Conservation (phyloP, 2,888 invertebrate genomes). For the Drosophila seclusa region DNA sequence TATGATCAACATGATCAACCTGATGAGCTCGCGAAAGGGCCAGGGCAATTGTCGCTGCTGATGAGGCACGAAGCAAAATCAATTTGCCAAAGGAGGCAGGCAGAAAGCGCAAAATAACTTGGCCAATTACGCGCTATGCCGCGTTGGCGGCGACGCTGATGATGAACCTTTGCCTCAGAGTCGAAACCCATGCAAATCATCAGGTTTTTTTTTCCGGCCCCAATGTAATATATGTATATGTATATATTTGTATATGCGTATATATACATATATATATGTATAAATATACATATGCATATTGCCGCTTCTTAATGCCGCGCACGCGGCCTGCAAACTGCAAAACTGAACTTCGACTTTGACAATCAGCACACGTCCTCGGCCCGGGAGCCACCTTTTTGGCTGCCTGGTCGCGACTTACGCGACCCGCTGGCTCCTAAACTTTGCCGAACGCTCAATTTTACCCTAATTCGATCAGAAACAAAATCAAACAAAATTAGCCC, state of each 20-base stretch:
- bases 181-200: conserved; percentile 59
- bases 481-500: conserved; percentile 77
- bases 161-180: conserved; percentile 6
- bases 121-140: conserved; percentile 59
- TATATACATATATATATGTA: neutral
- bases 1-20: conserved; percentile 46
- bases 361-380: conserved; percentile 58
- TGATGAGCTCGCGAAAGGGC: conserved; percentile 39
- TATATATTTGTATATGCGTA: neutral
- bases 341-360: conserved; percentile 70
- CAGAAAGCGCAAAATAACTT: conserved; percentile 73
- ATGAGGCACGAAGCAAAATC: conserved; percentile 79
- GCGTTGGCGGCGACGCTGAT: conserved; percentile 30
- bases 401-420: conserved; percentile 23
- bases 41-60: conserved; percentile 74
- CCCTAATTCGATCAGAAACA: conserved; percentile 75
- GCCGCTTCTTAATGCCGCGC: conserved; percentile 56
- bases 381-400: conserved; percentile 7
- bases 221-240: neutral
- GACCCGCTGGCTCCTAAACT: conserved; percentile 43
- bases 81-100: conserved; percentile 66
- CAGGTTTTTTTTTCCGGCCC: neutral
- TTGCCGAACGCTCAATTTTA: conserved; percentile 75
- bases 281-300: neutral
- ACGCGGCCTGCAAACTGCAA: conserved; percentile 51